Evolutionary conservation across 2,113 vertebrate genomes (phyloP).

Genomic region (Eira barbara): DNA sequence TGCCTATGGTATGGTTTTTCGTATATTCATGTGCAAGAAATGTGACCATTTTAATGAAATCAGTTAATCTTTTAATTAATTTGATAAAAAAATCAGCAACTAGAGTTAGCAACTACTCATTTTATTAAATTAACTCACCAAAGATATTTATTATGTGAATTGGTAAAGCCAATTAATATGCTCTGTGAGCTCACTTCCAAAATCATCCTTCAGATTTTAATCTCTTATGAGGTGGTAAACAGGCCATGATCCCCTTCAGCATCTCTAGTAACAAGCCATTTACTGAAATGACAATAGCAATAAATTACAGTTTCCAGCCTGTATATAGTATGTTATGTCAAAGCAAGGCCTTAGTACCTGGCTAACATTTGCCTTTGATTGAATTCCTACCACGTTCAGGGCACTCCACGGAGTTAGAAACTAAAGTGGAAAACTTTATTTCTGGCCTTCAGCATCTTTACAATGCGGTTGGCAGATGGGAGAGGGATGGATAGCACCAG

Average conservation of each 20-base stretch:
- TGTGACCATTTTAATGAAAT: not conserved
- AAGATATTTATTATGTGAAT: not conserved
- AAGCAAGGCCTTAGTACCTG: not conserved
- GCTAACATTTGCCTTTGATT: not conserved
- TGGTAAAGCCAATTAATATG: not conserved
- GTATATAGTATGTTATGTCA: not conserved
- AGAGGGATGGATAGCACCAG: not conserved
- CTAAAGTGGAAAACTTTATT: not conserved
- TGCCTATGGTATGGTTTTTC: not conserved
- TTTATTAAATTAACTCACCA: not conserved
- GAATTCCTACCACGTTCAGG: not conserved
- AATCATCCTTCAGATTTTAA: not conserved
- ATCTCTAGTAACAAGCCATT: not conserved
- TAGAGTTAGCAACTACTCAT: not conserved
- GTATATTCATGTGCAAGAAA: not conserved
- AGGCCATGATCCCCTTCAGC: not conserved
- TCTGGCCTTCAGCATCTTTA: not conserved
- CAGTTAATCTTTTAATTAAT: not conserved
- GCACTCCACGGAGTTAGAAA: not conserved
- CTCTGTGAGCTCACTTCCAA: slow-evolving; percentile 1
- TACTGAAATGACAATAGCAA: not conserved
- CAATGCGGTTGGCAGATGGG: not conserved
- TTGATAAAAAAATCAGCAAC: not conserved
- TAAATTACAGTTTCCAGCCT: not conserved
- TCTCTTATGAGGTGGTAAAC: not conserved